phyloP scores from a whole-genome alignment of 1,140 invertebrate genomes.

The Macrobrachium rosenbergii region DNA sequence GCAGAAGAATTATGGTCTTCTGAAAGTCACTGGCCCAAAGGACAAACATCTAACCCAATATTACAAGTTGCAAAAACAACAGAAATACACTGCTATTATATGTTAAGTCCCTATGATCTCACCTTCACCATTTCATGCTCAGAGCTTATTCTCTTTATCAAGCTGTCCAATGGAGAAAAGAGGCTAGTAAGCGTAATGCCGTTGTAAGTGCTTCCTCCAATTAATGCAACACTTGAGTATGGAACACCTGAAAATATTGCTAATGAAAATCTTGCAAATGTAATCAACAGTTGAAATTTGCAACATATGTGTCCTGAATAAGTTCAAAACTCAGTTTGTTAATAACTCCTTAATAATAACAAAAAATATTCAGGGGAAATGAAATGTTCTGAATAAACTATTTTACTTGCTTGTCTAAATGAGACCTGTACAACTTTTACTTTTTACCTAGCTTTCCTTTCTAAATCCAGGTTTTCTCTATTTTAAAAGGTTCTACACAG shows the following conservation, averaged over 20 bases:
- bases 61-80: background rate
- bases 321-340: no score
- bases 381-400: no score
- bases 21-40: no score
- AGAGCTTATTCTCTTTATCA: conserved; percentile 3
- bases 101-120: background rate
- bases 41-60: no score
- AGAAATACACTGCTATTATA: background rate
- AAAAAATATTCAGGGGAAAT: no score
- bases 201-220: conserved; percentile 27
- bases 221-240: conserved; percentile 48
- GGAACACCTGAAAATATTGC: conserved; percentile 18
- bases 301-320: no score
- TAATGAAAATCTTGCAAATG: background rate
- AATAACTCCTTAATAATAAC: no score
- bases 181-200: conserved; percentile 30
- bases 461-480: background rate
- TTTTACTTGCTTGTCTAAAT: background rate
- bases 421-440: background rate
- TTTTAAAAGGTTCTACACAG: background rate
- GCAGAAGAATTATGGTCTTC: no score
- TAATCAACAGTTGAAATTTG: no score
- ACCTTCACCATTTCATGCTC: conserved; percentile 35
- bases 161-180: conserved; percentile 32
- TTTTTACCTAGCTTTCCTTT: background rate